Conservation (phyloP, 2,113 vertebrate genomes). For the Pteruthius melanotis region DNA sequence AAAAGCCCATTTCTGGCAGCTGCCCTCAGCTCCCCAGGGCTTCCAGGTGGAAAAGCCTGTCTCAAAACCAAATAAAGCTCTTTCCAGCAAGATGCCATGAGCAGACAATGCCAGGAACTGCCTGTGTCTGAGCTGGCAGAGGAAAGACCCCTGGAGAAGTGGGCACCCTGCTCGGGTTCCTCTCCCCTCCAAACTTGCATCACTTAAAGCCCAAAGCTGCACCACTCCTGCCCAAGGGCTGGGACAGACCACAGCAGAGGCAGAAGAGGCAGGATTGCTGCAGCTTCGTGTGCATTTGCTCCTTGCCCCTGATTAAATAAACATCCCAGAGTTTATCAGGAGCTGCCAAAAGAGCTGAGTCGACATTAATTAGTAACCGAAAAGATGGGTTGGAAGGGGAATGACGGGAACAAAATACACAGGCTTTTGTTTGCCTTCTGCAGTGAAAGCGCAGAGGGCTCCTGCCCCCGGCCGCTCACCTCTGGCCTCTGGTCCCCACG, state of each 20-base stretch:
- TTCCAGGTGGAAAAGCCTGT: background rate
- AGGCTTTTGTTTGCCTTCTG: slow-evolving; percentile 15
- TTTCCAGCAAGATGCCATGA: background rate
- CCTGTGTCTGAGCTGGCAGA: background rate
- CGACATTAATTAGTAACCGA: slow-evolving; percentile 55
- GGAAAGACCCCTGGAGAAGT: background rate
- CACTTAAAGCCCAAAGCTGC: background rate
- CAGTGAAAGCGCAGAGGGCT: slow-evolving; percentile 38
- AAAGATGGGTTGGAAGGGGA: background rate
- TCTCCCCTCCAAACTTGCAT: background rate
- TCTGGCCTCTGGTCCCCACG: background rate
- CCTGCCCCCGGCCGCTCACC: background rate
- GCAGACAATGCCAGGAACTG: background rate
- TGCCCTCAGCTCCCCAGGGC: background rate
- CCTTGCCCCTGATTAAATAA: slow-evolving; percentile 45
- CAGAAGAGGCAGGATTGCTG: background rate
- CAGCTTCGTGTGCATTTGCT: background rate
- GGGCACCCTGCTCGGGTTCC: rapidly evolving
- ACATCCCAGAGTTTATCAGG: background rate
- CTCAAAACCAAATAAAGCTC: background rate
- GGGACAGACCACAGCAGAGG: background rate
- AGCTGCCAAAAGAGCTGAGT: background rate
- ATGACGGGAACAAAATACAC: slow-evolving; percentile 57
- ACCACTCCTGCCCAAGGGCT: rapidly evolving
- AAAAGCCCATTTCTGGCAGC: background rate